Percentiles rank a stretch among this genome's conserved stretches.
Conservation (phyloP, 2,113 vertebrate species). For the Romanogobio albipinnatus region DNA sequence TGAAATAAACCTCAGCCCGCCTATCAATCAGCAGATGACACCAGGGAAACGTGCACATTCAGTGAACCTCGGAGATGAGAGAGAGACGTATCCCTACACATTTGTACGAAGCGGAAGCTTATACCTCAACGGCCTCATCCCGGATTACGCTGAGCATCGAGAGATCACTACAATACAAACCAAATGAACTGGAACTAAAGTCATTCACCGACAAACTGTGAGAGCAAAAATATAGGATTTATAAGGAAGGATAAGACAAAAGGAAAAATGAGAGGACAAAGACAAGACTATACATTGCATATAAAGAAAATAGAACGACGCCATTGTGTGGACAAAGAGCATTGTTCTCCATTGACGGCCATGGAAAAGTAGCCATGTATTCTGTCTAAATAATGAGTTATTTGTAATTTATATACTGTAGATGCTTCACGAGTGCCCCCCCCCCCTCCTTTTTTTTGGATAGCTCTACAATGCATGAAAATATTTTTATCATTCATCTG, state of each 20-base stretch:
- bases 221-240: background rate
- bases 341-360: background rate
- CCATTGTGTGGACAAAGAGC: background rate
- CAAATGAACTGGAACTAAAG: conserved; percentile 75
- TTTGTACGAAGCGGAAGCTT: conserved; percentile 88
- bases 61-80: conserved; percentile 83
- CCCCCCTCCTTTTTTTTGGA: background rate
- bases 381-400: background rate
- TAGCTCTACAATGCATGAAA: background rate
- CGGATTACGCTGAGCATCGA: conserved; percentile 83
- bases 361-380: background rate
- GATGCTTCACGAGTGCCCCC: background rate
- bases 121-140: conserved; percentile 95
- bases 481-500: background rate
- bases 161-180: conserved; percentile 90
- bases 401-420: background rate
- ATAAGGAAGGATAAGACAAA: background rate
- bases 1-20: conserved; percentile 84
- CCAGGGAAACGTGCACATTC: conserved; percentile 92
- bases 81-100: conserved; percentile 77
- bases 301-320: background rate
- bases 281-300: background rate
- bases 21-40: conserved; percentile 87
- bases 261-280: too few relatives aligned
- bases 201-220: conserved; percentile 47